Conservation (phyloP, 2,113 vertebrate genomes). For the Hemibates koningsi region DNA sequence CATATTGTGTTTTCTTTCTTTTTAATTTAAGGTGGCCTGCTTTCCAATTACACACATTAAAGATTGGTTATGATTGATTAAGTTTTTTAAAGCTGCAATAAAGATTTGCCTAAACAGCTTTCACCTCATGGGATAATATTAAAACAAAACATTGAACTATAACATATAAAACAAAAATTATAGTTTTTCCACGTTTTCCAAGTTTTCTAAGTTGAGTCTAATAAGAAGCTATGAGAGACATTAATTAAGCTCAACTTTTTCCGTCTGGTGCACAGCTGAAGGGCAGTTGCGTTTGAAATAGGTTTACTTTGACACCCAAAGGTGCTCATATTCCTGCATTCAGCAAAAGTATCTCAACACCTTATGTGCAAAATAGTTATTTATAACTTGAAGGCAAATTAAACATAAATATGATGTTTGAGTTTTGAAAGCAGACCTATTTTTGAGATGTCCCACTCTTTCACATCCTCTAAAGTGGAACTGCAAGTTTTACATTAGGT, state of each 20-base stretch:
- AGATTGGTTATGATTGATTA: constrained; percentile 2
- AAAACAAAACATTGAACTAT: background rate
- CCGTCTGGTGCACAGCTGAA: background rate
- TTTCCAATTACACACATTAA: constrained; percentile 18
- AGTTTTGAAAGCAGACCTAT: background rate
- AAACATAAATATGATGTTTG: background rate
- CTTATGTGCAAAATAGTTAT: background rate
- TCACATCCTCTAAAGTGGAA: background rate
- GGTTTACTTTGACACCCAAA: background rate
- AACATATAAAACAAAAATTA: background rate
- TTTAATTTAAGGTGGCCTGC: background rate
- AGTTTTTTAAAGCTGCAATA: constrained; percentile 1
- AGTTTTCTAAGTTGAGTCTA: background rate
- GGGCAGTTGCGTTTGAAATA: background rate
- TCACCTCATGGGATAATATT: background rate
- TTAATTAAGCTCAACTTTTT: background rate
- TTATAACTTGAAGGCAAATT: background rate
- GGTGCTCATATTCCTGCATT: background rate
- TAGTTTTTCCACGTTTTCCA: background rate
- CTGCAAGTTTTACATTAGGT: background rate
- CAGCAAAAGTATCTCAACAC: background rate
- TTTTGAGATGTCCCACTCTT: background rate
- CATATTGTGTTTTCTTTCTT: constrained; percentile 6
- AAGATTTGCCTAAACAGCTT: background rate
- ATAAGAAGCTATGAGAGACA: background rate